A percentile compares a stretch with the other conserved stretches of the same genome.
These are phyloP conservation scores for Troides aeacus DNA, from an alignment of 2,888 invertebrate species.

Conservation along the genomic window DNA sequence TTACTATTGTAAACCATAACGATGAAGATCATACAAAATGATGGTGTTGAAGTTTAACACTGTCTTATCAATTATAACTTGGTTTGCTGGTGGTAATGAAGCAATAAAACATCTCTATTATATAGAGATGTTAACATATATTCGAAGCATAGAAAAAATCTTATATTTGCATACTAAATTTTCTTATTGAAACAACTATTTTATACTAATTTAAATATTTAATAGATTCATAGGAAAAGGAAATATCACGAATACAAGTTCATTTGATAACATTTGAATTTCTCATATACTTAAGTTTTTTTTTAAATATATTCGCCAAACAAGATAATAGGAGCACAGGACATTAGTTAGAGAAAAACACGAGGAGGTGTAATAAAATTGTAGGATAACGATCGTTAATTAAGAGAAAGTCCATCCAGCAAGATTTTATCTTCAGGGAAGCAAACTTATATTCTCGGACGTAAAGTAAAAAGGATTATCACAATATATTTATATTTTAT, in stretches of 20 bases:
- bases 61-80: no score
- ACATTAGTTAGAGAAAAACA: conserved; percentile 8
- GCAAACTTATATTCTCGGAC: conserved; percentile 9
- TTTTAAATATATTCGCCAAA: neutral
- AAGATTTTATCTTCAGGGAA: conserved; percentile 22
- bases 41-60: neutral
- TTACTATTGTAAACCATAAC: neutral
- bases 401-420: conserved; percentile 26
- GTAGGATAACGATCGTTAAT: conserved; percentile 25
- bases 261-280: neutral
- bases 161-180: no score
- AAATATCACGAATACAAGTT: neutral
- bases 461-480: neutral
- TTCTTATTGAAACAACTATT: no score
- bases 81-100: no score
- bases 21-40: neutral
- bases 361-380: conserved; percentile 24
- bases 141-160: no score
- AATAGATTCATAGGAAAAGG: no score
- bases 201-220: no score
- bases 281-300: neutral
- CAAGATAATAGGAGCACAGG: neutral
- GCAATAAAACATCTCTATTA: no score
- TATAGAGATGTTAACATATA: no score
- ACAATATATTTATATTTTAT: no score